Evolutionary conservation across 2,113 vertebrate species (phyloP).

Genomic region (Regulus satrapa): DNA sequence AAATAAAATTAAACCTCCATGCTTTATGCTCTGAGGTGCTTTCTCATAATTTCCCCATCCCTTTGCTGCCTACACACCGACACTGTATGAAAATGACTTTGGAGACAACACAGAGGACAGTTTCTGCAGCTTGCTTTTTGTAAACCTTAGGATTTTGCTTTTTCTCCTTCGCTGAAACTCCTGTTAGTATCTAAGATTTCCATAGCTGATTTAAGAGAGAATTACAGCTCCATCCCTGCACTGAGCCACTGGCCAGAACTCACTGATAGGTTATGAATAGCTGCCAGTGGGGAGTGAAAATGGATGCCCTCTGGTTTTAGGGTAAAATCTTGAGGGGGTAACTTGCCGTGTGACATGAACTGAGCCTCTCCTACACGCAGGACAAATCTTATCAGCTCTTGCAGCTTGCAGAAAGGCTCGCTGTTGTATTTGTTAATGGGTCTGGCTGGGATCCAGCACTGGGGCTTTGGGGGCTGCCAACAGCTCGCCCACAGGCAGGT

Average conservation of each 20-base stretch:
- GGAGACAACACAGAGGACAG: constrained; percentile 52
- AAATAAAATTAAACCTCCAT: not conserved
- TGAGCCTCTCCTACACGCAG: not conserved
- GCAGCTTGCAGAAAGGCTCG: not conserved
- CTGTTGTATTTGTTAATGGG: not conserved
- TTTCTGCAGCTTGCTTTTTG: constrained; percentile 36
- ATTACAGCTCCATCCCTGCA: not conserved
- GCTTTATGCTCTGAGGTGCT: constrained; percentile 44
- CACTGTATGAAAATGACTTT: constrained; percentile 40
- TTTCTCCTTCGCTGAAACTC: constrained; percentile 15
- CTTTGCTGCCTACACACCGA: constrained; percentile 30
- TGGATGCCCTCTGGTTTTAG: not conserved
- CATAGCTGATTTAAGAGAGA: not conserved
- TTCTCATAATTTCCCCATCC: constrained; percentile 42
- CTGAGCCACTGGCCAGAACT: not conserved
- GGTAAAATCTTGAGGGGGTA: not conserved
- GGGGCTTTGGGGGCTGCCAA: not conserved
- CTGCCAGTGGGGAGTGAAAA: not conserved
- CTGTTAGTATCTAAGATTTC: not conserved
- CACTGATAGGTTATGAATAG: not conserved
- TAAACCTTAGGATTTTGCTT: not conserved
- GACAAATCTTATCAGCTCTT: not conserved
- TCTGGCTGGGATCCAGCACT: not conserved
- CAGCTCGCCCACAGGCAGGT: not conserved
- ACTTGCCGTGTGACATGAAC: not conserved